Conservation (phyloP, 2,113 vertebrate species). For the Muntiacus muntjak region DNA sequence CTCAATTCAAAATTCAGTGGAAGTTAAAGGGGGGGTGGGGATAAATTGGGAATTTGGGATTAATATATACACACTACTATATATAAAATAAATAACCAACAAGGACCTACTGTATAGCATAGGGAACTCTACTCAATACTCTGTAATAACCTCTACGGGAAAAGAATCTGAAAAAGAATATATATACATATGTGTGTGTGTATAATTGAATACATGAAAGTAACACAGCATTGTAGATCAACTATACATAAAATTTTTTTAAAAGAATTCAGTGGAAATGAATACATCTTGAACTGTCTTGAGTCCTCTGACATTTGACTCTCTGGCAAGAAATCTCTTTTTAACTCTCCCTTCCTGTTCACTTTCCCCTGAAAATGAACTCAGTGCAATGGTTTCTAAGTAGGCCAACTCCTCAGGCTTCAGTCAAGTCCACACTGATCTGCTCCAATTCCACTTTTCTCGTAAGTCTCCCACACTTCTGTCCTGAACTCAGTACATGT, state of each 20-base stretch:
- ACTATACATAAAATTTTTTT: neutral
- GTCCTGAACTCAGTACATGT: neutral
- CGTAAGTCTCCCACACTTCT: neutral
- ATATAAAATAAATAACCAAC: neutral
- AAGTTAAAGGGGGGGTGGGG: neutral
- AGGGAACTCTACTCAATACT: neutral
- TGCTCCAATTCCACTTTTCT: neutral
- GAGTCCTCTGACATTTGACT: neutral
- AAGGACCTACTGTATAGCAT: neutral
- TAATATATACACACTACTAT: neutral
- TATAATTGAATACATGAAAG: neutral
- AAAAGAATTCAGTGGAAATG: neutral
- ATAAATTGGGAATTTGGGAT: neutral
- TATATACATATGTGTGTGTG: neutral
- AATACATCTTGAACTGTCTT: neutral
- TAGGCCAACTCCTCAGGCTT: neutral
- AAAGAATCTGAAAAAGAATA: neutral
- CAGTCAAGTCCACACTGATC: neutral
- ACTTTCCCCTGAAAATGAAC: neutral
- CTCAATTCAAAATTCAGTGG: neutral
- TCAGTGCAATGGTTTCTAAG: neutral
- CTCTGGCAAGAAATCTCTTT: neutral
- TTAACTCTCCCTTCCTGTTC: neutral
- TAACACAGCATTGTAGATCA: neutral
- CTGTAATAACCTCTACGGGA: neutral